These are phyloP conservation scores for Netelia melanura DNA, from an alignment of 2,888 invertebrate genomes.

Conservation along the genomic window DNA sequence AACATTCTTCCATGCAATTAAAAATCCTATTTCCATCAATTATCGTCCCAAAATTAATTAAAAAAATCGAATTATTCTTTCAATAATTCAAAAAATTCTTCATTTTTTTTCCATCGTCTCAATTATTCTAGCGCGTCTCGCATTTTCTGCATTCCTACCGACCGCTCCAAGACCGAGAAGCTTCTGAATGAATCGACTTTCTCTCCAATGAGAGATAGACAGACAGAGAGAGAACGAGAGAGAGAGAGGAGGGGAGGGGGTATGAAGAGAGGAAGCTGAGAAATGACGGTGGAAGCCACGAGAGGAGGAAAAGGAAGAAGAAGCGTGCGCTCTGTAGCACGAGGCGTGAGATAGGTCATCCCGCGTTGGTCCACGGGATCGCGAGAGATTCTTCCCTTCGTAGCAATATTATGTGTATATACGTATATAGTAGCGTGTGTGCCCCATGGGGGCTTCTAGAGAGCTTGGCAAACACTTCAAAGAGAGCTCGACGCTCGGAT, in stretches of 20 bases:
- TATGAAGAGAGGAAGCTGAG: slow-evolving; percentile 53
- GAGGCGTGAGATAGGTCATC: slow-evolving; percentile 83
- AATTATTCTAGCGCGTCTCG: no score
- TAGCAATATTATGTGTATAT: slow-evolving; percentile 64
- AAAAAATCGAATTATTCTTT: no score
- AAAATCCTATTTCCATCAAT: no score
- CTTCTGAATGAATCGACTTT: slow-evolving; percentile 64
- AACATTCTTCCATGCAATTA: no score
- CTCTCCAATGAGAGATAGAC: slow-evolving; percentile 43
- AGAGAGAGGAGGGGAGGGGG: slow-evolving; percentile 51
- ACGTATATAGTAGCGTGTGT: slow-evolving; percentile 20
- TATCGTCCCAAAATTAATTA: no score
- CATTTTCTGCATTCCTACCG: not conserved
- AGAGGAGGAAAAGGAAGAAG: slow-evolving; percentile 65
- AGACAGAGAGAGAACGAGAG: slow-evolving; percentile 45
- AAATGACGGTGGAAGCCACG: slow-evolving; percentile 54
- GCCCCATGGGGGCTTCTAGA: slow-evolving; percentile 73
- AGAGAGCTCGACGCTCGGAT: slow-evolving; percentile 42
- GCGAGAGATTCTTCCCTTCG: slow-evolving; percentile 71
- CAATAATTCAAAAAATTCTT: no score
- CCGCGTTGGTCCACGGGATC: slow-evolving; percentile 66
- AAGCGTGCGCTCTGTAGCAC: slow-evolving; percentile 63
- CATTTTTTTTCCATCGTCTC: no score
- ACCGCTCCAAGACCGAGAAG: slow-evolving; percentile 20
- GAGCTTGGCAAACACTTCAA: slow-evolving; percentile 83